These are phyloP conservation scores for Dipodomys merriami DNA, from an alignment of 2,113 vertebrate species.

Conservation along the genomic window DNA sequence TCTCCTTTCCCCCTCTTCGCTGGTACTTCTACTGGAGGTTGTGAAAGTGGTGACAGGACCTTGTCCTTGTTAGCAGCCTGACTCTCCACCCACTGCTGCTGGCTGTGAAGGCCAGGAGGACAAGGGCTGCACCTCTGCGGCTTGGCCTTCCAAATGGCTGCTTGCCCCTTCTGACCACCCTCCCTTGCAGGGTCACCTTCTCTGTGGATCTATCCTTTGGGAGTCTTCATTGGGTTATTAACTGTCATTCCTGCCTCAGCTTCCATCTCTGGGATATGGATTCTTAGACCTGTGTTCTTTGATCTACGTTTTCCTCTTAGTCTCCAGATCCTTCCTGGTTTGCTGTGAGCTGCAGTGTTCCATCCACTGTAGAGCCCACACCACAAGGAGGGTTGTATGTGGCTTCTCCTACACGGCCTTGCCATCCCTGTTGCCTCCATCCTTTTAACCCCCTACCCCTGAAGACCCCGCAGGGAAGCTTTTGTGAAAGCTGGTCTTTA, in stretches of 20 bases:
- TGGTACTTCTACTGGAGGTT: not conserved
- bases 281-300: not conserved
- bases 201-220: not conserved
- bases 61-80: not conserved
- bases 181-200: not conserved
- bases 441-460: not conserved
- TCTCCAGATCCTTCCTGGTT: not conserved
- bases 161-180: not conserved
- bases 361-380: too few relatives aligned
- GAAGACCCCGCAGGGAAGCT: not conserved
- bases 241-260: not conserved
- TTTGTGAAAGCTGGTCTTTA: not conserved
- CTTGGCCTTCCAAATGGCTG: not conserved
- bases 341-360: not conserved
- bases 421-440: not conserved
- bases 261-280: not conserved
- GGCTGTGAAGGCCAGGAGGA: not conserved
- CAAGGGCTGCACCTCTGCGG: not conserved
- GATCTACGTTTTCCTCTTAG: not conserved
- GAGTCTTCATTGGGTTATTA: not conserved
- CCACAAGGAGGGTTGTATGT: too few relatives aligned
- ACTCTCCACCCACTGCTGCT: too few relatives aligned
- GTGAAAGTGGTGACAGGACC: not conserved
- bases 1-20: conserved; percentile 12
- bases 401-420: not conserved